phyloP scores from a whole-genome alignment of 2,113 vertebrate species.

The Microtus oregoni region DNA sequence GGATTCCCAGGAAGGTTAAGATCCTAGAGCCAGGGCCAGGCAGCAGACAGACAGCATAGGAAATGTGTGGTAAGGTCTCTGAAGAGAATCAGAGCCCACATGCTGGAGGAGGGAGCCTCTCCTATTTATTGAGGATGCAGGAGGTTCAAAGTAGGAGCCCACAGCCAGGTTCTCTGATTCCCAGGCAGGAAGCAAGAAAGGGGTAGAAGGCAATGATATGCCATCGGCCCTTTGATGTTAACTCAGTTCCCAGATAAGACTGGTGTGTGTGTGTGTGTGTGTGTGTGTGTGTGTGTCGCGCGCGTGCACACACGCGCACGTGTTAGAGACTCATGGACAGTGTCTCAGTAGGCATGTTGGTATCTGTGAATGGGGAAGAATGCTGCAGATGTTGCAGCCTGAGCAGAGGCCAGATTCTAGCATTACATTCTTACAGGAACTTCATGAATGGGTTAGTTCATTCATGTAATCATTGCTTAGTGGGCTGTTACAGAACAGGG shows the following conservation, averaged over 20 bases:
- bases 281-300: neutral
- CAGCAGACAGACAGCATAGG: neutral
- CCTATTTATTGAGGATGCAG: neutral
- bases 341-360: neutral
- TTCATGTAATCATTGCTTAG: neutral
- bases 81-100: neutral
- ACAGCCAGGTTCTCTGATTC: neutral
- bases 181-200: neutral
- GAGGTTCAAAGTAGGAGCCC: neutral
- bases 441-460: neutral
- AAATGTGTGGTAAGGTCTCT: neutral
- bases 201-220: neutral
- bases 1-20: neutral
- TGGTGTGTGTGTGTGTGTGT: neutral
- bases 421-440: neutral
- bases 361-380: neutral
- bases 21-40: neutral
- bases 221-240: neutral
- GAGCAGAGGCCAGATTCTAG: neutral
- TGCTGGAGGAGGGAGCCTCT: neutral
- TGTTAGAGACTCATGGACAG: neutral
- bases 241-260: neutral
- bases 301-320: too few relatives aligned
- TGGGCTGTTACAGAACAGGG: neutral
- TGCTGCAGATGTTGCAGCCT: neutral